Conservation (phyloP, 1,140 invertebrate species). For the Zaprionus inermis region DNA sequence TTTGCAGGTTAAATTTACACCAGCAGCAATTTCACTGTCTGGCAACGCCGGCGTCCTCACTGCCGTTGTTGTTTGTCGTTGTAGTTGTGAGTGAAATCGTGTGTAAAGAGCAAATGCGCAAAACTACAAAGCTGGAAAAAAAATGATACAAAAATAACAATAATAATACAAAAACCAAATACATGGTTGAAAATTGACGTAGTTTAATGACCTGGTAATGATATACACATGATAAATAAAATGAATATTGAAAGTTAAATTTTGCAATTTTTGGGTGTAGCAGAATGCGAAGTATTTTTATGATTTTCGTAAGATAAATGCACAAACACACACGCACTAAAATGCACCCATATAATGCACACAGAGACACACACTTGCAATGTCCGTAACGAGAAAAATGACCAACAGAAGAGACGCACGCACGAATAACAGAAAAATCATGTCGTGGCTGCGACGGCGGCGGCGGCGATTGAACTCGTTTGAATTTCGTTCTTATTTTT, state of each 20-base stretch:
- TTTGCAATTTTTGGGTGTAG: constrained; percentile 28
- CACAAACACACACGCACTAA: constrained; percentile 13
- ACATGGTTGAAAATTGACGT: constrained; percentile 46
- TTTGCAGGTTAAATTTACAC: constrained; percentile 48
- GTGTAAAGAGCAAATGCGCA: constrained; percentile 60
- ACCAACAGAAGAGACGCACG: constrained; percentile 42
- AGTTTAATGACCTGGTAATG: constrained; percentile 54
- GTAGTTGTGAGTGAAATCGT: constrained; percentile 60
- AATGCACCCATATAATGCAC: constrained; percentile 34
- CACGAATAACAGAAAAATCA: constrained; percentile 38
- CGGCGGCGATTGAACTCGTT: constrained; percentile 71
- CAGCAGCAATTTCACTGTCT: constrained; percentile 34
- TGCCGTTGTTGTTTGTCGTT: constrained; percentile 50
- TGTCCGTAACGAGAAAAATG: constrained; percentile 61
- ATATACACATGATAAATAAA: constrained; percentile 12
- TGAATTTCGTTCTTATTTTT: constrained; percentile 56
- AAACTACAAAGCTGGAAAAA: constrained; percentile 45
- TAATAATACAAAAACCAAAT: constrained; percentile 39
- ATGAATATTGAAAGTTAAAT: constrained; percentile 27
- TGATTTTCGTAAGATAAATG: constrained; percentile 38
- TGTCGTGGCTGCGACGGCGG: constrained; percentile 19
- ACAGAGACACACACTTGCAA: constrained; percentile 6
- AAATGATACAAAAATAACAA: constrained; percentile 55
- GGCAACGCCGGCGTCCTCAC: constrained; percentile 52
- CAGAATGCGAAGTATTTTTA: constrained; percentile 12